Evolutionary conservation across 2,888 invertebrate genomes (phyloP), one percentile per base, ranked within the genome.

Genomic region (Opisthograptis luteolata): DNA sequence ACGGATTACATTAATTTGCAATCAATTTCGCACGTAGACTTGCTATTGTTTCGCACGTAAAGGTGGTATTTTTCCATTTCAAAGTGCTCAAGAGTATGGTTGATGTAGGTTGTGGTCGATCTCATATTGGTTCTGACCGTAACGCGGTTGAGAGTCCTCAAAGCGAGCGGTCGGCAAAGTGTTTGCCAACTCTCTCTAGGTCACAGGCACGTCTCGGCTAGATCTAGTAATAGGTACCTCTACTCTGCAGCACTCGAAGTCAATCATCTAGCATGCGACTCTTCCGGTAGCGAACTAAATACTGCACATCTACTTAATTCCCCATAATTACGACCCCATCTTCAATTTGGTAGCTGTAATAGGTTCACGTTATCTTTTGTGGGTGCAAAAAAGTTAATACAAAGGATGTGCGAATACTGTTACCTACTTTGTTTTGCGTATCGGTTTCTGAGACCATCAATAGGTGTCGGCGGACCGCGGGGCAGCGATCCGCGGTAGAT

Each of bases 261-360:
- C 59, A 55, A 62, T 57, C 57, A 46, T 50, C 31, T 40, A 42
- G 39, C 42, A 45, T 44, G 53, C 46, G 39, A 50, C 39, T 52
- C 46, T 36, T 41, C 44, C 41, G 13, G 25, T 25, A 34, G 59
- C 54, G 76, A 75, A 70, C 71, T 75, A 81, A 85, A 83, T 80
- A 81, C 74, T 73, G 76, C 78, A 77, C 75, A 64, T 70, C 69
- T n/a, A n/a, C n/a, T n/a, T 68, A 63, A 65, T 66, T 62, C 49
- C 53, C 53, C 59, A 56, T 79, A 84, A 87, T 86, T 84, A 79
- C 78, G 64, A 73, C 62, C 74, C 71, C 73, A 73, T 77, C 73
- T 87, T 65, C 82, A 86, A 86, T 87, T 85, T 81, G 79, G 76
- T 75, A 61, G 66, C 64, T 58, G 65, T 86, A 86, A 87, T 85